Evolutionary conservation across 2,797 vertebrate genomes (phyloP).

Genomic region (Peromyscus attwateri): DNA sequence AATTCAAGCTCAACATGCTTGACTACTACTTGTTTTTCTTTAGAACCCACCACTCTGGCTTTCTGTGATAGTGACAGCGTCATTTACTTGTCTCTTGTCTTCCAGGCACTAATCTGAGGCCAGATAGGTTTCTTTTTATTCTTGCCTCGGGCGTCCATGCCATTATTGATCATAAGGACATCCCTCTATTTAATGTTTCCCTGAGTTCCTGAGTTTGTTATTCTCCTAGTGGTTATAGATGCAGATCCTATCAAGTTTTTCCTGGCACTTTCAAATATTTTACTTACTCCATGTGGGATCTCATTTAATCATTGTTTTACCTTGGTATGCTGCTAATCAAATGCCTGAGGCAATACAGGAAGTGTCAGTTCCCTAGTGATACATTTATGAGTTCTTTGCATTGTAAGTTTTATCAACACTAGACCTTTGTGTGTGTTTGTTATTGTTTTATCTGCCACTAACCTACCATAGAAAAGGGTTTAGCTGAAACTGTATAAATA

Average conservation of each 20-base stretch:
- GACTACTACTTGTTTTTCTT: background rate
- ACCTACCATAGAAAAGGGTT: background rate
- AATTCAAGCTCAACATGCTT: background rate
- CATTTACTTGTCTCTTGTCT: background rate
- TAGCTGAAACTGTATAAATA: conserved; percentile 8
- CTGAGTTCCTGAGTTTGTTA: background rate
- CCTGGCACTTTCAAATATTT: background rate
- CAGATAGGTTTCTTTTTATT: background rate
- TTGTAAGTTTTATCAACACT: background rate
- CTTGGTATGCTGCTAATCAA: background rate
- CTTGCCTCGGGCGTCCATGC: background rate
- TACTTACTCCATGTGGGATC: background rate
- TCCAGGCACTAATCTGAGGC: background rate
- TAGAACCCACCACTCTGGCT: background rate
- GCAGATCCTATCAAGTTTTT: background rate
- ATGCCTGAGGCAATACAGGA: background rate
- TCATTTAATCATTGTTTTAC: conserved; percentile 47
- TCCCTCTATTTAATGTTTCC: background rate
- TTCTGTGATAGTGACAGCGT: background rate
- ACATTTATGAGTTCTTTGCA: background rate
- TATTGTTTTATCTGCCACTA: background rate
- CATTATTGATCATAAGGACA: background rate
- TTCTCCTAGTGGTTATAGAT: background rate
- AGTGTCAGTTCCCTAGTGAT: background rate
- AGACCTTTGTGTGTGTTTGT: background rate